Evolutionary conservation across 2,113 vertebrate species (phyloP).

Genomic region (Apeltes quadracus): DNA sequence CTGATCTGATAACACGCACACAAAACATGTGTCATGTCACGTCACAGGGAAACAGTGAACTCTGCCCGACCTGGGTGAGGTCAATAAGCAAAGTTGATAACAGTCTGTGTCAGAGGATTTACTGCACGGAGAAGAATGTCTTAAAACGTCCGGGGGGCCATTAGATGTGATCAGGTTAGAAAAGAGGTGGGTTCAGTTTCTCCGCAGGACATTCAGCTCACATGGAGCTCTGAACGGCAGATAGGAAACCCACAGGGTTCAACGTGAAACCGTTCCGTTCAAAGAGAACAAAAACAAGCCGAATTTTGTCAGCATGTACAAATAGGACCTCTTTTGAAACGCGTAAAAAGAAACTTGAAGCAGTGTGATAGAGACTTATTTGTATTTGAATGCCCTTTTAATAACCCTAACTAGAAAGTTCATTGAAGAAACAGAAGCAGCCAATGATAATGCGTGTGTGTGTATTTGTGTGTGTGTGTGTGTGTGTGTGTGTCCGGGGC

Average conservation of each 20-base stretch:
- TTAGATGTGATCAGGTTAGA: conserved; percentile 58
- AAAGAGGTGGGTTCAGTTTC: conserved; percentile 34
- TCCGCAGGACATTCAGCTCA: conserved; percentile 43
- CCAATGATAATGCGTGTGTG: conserved; percentile 4
- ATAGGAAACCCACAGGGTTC: conserved; percentile 16
- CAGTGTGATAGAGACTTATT: background rate
- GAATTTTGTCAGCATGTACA: background rate
- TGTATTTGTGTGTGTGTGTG: background rate
- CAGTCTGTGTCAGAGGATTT: conserved; percentile 55
- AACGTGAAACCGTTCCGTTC: conserved; percentile 10
- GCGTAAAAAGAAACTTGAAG: background rate
- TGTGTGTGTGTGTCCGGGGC: background rate
- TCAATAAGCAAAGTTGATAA: conserved; percentile 61
- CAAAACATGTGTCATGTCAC: conserved; percentile 24
- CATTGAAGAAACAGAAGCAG: background rate
- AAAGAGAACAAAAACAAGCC: background rate
- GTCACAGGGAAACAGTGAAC: conserved; percentile 46
- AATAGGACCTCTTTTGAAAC: background rate
- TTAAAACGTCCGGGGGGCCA: conserved; percentile 59
- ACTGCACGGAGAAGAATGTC: conserved; percentile 58
- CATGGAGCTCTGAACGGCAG: conserved; percentile 7
- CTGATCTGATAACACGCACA: conserved; percentile 82
- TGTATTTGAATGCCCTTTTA: background rate
- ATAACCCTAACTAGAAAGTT: conserved; percentile 4
- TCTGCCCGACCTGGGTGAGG: conserved; percentile 65